These are phyloP conservation scores for Seriola quinqueradiata DNA, from an alignment of 2,113 vertebrate species.

Conservation along the genomic window DNA sequence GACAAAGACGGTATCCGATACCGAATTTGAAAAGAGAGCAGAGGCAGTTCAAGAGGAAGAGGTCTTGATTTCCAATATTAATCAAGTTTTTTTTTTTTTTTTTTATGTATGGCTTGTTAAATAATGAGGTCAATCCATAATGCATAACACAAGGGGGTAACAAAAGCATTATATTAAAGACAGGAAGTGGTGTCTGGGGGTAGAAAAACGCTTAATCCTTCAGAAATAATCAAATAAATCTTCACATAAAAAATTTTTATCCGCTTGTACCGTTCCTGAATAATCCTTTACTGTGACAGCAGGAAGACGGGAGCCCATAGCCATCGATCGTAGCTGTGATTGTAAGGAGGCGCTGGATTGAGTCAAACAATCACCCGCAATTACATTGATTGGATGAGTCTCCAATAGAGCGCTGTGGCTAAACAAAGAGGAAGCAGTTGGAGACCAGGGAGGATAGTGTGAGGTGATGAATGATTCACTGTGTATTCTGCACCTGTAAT, in stretches of 20 bases:
- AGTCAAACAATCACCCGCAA: slow-evolving; percentile 78
- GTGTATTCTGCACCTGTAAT: slow-evolving; percentile 73
- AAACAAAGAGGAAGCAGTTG: slow-evolving; percentile 79
- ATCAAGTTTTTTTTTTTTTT: slow-evolving; percentile 28
- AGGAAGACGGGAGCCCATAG: slow-evolving; percentile 45
- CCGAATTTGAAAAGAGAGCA: slow-evolving; percentile 23
- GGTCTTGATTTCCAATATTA: slow-evolving; percentile 21
- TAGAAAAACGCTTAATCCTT: slow-evolving; percentile 30
- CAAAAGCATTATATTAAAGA: background rate
- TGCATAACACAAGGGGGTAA: background rate
- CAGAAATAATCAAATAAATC: slow-evolving; percentile 57
- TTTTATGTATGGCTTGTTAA: slow-evolving; percentile 29
- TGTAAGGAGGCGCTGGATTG: slow-evolving; percentile 66
- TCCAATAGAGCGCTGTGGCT: slow-evolving; percentile 60
- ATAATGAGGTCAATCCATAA: slow-evolving; percentile 29
- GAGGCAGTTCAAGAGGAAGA: slow-evolving; percentile 17
- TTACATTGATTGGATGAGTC: slow-evolving; percentile 83
- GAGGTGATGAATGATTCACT: slow-evolving; percentile 68
- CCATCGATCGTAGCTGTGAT: slow-evolving; percentile 66
- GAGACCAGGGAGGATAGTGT: slow-evolving; percentile 64
- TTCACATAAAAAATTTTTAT: slow-evolving; percentile 46
- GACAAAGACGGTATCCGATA: slow-evolving; percentile 7
- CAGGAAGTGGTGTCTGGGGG: slow-evolving; percentile 1
- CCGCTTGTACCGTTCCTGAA: slow-evolving; percentile 23
- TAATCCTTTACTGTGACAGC: slow-evolving; percentile 58